Evolutionary conservation across 1,140 invertebrate genomes (phyloP).

Genomic region (Dufourea novaeangliae): DNA sequence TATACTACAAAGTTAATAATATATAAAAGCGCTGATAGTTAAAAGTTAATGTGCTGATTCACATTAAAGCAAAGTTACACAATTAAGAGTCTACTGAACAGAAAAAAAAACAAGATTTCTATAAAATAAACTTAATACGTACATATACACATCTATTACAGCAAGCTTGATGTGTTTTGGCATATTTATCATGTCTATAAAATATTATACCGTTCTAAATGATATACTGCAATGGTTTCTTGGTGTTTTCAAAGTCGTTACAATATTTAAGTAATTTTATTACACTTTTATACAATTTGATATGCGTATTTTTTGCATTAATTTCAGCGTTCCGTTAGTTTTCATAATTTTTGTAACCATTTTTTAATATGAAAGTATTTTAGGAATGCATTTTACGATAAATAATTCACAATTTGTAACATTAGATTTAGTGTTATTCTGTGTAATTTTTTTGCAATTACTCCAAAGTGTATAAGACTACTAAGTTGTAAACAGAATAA

Average conservation of each 20-base stretch:
- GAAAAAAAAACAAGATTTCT: constrained; percentile 44
- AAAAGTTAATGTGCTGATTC: constrained; percentile 54
- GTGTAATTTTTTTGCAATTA: constrained; percentile 16
- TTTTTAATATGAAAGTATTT: constrained; percentile 19
- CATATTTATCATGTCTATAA: constrained; percentile 37
- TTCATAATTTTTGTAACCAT: background rate
- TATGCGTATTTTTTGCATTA: constrained; percentile 3
- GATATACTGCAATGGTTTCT: constrained; percentile 8
- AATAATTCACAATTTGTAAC: constrained; percentile 18
- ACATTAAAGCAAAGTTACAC: constrained; percentile 58
- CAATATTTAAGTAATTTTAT: constrained; percentile 43
- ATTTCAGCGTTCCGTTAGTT: constrained; percentile 1
- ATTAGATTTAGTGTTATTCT: constrained; percentile 24
- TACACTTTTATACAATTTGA: constrained; percentile 37
- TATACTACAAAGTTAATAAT: constrained; percentile 55
- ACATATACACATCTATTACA: constrained; percentile 32
- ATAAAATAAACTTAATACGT: constrained; percentile 46
- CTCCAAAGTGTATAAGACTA: constrained; percentile 37
- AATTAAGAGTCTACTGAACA: constrained; percentile 63
- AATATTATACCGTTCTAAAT: constrained; percentile 17
- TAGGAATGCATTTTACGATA: background rate
- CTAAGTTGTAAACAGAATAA: constrained; percentile 44
- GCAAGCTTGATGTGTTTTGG: constrained; percentile 43
- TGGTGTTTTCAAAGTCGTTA: constrained; percentile 45
- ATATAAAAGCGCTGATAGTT: constrained; percentile 61